Percentiles rank a stretch among this genome's conserved stretches.
These are phyloP conservation scores for Lathronympha strigana DNA, from an alignment of 2,888 invertebrate species.

Conservation along the genomic window DNA sequence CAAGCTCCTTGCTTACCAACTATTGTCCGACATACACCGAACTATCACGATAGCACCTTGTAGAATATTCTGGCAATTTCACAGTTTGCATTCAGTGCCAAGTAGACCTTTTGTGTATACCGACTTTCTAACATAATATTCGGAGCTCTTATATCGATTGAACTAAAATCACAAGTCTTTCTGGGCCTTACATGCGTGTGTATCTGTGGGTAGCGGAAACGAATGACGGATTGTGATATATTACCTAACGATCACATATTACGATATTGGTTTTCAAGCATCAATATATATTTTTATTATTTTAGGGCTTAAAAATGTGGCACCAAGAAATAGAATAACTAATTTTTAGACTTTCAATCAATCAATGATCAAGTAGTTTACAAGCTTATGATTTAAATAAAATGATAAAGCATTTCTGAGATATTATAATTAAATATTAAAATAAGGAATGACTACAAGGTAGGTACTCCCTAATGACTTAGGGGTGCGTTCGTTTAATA, in stretches of 20 bases:
- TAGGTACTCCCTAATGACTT: no score
- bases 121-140: neutral
- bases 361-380: no score
- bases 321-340: no score
- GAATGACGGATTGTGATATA: conserved; percentile 1
- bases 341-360: no score
- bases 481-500: no score
- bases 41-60: neutral
- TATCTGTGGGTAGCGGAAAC: conserved; percentile 9
- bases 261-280: no score
- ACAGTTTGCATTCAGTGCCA: neutral
- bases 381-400: no score
- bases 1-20: conserved; percentile 29
- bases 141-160: neutral
- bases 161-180: conserved; percentile 15
- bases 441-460: no score
- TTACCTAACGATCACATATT: neutral
- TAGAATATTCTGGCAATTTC: neutral
- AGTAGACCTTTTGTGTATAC: neutral
- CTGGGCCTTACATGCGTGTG: neutral
- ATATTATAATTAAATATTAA: no score
- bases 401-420: no score
- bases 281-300: no score
- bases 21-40: neutral
- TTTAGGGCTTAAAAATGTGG: neutral